Evolutionary conservation across 2,888 invertebrate species (phyloP).

Genomic region (Ceriagrion tenellum): DNA sequence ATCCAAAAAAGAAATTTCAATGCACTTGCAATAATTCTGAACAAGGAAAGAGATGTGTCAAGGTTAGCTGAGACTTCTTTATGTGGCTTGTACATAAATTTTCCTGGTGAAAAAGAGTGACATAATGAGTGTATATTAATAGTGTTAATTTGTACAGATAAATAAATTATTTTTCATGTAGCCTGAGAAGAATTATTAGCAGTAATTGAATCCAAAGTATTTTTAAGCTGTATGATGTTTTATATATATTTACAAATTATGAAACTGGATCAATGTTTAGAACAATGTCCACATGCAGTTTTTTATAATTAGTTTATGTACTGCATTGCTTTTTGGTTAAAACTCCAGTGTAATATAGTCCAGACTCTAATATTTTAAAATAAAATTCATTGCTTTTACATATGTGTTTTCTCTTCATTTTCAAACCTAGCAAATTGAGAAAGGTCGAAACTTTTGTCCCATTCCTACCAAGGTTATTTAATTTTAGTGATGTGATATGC

Average conservation of each 20-base stretch:
- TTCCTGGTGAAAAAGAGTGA: not conserved
- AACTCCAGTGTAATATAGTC: slow-evolving; percentile 50
- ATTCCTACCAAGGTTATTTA: not conserved
- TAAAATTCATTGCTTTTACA: slow-evolving; percentile 49
- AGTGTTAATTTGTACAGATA: slow-evolving; percentile 53
- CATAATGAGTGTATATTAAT: slow-evolving; percentile 39
- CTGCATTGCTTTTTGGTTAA: slow-evolving; percentile 36
- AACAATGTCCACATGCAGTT: not conserved
- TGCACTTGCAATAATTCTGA: not conserved
- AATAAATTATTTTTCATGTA: slow-evolving; percentile 63
- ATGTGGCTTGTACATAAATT: slow-evolving; percentile 5
- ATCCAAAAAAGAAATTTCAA: not conserved
- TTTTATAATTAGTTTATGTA: slow-evolving; percentile 42
- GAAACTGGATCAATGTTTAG: not conserved
- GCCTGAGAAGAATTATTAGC: slow-evolving; percentile 31
- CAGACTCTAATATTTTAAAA: slow-evolving; percentile 58
- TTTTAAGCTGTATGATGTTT: slow-evolving; percentile 56
- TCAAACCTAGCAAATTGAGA: not conserved
- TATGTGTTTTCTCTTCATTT: slow-evolving; percentile 20
- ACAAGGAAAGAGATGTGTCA: not conserved
- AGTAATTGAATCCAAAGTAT: slow-evolving; percentile 11
- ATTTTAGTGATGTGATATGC: not conserved
- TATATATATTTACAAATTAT: slow-evolving; percentile 24
- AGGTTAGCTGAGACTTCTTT: not conserved
- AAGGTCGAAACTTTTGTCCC: not conserved